phyloP scores from a whole-genome alignment of 1,140 invertebrate species.

The Drosophila bipectinata region DNA sequence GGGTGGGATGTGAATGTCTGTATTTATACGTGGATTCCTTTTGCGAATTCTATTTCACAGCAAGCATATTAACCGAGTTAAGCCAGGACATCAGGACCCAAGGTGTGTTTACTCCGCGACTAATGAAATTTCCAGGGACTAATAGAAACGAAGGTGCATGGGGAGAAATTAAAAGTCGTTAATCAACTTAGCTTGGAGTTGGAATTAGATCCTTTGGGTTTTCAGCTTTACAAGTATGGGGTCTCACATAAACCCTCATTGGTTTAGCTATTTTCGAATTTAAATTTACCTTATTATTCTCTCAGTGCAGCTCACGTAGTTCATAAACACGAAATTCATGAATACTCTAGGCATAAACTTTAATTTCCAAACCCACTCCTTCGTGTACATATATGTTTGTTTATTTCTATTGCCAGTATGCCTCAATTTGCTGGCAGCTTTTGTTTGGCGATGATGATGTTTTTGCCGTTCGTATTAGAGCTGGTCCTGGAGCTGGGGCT shows the following conservation, averaged over 20 bases:
- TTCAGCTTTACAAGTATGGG: too few species aligned
- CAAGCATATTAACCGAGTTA: slow-evolving; percentile 53
- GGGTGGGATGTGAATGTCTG: slow-evolving; percentile 4
- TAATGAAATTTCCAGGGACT: slow-evolving; percentile 42
- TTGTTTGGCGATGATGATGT: slow-evolving; percentile 21
- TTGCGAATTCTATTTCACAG: slow-evolving; percentile 49
- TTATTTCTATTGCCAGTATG: slow-evolving; percentile 49
- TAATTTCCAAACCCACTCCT: slow-evolving; percentile 16
- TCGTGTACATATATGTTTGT: slow-evolving; percentile 17
- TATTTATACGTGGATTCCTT: slow-evolving; percentile 55
- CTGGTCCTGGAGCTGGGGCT: slow-evolving; percentile 25
- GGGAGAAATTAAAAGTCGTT: not conserved
- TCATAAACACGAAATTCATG: slow-evolving; percentile 20
- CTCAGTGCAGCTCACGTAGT: not conserved
- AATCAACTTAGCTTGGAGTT: not conserved
- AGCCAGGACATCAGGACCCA: slow-evolving; percentile 32
- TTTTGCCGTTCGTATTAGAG: slow-evolving; percentile 18
- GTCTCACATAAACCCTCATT: too few species aligned
- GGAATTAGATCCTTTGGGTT: too few species aligned
- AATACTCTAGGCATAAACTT: slow-evolving; percentile 34
- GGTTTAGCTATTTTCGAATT: too few species aligned
- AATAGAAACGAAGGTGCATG: slow-evolving; percentile 24
- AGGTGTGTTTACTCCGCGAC: slow-evolving; percentile 26
- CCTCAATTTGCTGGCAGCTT: slow-evolving; percentile 51
- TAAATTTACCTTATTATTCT: not conserved